A percentile compares a stretch with the other conserved stretches of the same genome.
phyloP scores from a whole-genome alignment of 1,140 invertebrate species.

The Mercenaria mercenaria region DNA sequence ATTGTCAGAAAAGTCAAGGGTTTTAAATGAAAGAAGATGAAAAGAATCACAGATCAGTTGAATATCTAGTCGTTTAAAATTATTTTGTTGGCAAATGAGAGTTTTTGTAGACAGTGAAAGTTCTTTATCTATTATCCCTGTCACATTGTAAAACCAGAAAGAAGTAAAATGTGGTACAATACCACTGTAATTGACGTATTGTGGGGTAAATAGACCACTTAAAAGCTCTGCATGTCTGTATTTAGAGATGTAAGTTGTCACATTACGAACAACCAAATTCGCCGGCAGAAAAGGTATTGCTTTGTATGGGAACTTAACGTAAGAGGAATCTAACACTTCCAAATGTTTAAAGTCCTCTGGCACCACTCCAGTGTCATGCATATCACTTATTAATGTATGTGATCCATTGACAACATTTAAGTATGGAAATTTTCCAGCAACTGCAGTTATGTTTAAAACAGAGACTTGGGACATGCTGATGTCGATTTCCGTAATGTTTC shows the following conservation, averaged over 20 bases:
- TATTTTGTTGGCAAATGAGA: not conserved
- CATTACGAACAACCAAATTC: too few species aligned
- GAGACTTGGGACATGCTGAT: not conserved
- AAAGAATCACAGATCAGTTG: not conserved
- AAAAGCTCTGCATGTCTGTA: too few species aligned
- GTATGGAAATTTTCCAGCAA: not conserved
- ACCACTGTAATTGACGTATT: not conserved
- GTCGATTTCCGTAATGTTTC: not conserved
- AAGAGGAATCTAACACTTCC: not conserved
- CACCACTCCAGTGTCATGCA: too few species aligned
- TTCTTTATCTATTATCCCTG: not conserved
- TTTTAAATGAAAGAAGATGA: not conserved
- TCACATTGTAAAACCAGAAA: not conserved
- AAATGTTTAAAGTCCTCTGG: not conserved
- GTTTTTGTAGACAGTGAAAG: not conserved
- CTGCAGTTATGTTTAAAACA: not conserved
- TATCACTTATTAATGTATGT: not conserved
- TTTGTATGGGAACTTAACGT: not conserved
- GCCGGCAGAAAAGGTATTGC: not conserved
- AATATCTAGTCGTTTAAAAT: not conserved
- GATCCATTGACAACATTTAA: not conserved
- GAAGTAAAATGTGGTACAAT: not conserved
- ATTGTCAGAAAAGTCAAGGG: slow-evolving; percentile 7
- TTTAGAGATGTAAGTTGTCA: too few species aligned
- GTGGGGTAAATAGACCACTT: not conserved